Percentiles rank a stretch among this genome's conserved stretches.
Evolutionary conservation across 2,797 vertebrate genomes (phyloP).

Genomic region (Dendrocincla tyrannina): DNA sequence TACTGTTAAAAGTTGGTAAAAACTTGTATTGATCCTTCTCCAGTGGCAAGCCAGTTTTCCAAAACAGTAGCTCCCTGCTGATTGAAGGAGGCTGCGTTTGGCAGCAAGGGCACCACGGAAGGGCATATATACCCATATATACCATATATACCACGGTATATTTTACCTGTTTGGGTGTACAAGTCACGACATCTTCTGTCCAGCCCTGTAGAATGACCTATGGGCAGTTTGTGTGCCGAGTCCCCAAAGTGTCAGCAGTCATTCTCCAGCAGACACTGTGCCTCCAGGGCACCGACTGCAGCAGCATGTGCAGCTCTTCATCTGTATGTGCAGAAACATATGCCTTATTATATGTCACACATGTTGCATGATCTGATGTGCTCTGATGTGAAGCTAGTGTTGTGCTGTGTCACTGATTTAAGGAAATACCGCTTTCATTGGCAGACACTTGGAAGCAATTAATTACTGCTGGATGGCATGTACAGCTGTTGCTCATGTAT

Average conservation of each 20-base stretch:
- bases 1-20: neutral
- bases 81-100: neutral
- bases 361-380: neutral
- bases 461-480: constrained; percentile 71
- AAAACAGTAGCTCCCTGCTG: neutral
- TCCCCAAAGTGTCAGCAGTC: fast-evolving
- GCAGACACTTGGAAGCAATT: constrained; percentile 72
- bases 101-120: neutral
- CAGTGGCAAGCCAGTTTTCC: neutral
- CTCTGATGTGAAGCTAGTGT: neutral
- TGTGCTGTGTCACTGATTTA: constrained; percentile 38
- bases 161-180: neutral
- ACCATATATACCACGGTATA: no score
- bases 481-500: constrained; percentile 76
- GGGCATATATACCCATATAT: no score
- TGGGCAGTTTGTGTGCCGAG: neutral
- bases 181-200: neutral
- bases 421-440: constrained; percentile 54
- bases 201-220: neutral
- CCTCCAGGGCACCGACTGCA: neutral
- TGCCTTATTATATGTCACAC: neutral
- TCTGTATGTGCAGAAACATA: neutral
- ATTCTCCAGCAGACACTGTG: neutral
- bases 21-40: neutral
- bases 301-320: neutral